Conservation (phyloP, 2,888 invertebrate species). For the Apantesis nais region DNA sequence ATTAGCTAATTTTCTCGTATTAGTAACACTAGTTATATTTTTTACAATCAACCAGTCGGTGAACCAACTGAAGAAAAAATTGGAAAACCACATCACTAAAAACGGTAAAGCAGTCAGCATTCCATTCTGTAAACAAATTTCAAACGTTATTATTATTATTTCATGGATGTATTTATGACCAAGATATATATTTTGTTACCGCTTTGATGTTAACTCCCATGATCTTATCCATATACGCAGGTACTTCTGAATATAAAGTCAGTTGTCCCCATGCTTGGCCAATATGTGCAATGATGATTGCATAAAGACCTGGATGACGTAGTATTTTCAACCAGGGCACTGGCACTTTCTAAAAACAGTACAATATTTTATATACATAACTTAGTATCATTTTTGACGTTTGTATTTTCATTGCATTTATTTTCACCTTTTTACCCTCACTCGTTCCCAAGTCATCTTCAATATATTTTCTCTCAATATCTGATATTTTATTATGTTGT, state of each 20-base stretch:
- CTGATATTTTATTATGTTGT: conserved; percentile 86
- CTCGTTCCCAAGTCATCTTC: conserved; percentile 86
- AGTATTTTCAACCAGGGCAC: conserved; percentile 91
- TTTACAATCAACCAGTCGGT: conserved; percentile 87
- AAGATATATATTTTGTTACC: conserved; percentile 42
- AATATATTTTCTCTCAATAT: conserved; percentile 89
- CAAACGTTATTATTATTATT: no score
- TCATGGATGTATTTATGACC: neutral
- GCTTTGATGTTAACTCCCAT: conserved; percentile 87
- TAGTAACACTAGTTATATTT: conserved; percentile 79
- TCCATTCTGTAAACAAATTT: conserved; percentile 83
- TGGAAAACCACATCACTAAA: conserved; percentile 89
- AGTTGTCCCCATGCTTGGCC: conserved; percentile 90
- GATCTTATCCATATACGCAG: conserved; percentile 90
- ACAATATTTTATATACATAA: neutral
- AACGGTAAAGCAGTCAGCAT: conserved; percentile 90
- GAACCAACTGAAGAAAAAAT: conserved; percentile 89
- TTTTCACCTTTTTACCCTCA: conserved; percentile 58
- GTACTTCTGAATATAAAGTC: conserved; percentile 91
- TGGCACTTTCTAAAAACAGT: conserved; percentile 62
- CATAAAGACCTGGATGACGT: conserved; percentile 81
- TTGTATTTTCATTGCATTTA: neutral
- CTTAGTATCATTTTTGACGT: neutral
- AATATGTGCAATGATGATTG: conserved; percentile 87
- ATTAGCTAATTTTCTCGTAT: conserved; percentile 86